Evolutionary conservation across 2,888 invertebrate species (phyloP).

Genomic region (Pseudeuparius sepicola): DNA sequence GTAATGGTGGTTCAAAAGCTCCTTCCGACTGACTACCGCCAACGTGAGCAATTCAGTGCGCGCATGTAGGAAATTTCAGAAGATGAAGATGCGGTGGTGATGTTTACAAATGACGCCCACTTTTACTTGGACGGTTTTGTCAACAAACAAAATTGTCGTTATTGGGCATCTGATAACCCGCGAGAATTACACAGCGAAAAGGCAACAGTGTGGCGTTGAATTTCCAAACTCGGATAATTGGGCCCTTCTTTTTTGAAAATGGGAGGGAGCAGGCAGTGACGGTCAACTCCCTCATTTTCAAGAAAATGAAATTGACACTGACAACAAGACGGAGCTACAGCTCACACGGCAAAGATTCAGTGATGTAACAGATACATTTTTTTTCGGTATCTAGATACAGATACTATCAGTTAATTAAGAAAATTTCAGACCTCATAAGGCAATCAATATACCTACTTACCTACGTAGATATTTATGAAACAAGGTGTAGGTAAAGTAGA

Average conservation of each 20-base stretch:
- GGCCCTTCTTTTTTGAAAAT: constrained; percentile 5
- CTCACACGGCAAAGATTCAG: too few relatives aligned
- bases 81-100: constrained; percentile 5
- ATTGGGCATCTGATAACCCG: too few relatives aligned
- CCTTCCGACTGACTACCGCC: constrained; percentile 4
- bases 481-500: too few relatives aligned
- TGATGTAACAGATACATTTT: too few relatives aligned
- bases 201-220: constrained; percentile 6
- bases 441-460: too few relatives aligned
- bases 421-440: too few relatives aligned
- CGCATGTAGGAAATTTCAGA: constrained; percentile 5
- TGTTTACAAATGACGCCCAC: constrained; percentile 6
- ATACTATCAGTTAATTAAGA: too few relatives aligned
- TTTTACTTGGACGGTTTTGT: constrained; percentile 7
- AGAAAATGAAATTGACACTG: constrained; percentile 4
- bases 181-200: constrained; percentile 6
- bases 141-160: too few relatives aligned
- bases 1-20: constrained; percentile 7
- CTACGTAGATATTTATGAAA: too few relatives aligned
- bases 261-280: constrained; percentile 4
- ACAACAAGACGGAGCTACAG: too few relatives aligned
- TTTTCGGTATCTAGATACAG: too few relatives aligned
- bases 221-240: constrained; percentile 6
- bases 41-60: constrained; percentile 3
- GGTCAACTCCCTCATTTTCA: constrained; percentile 4